A percentile compares a stretch with the other conserved stretches of the same genome.
These are phyloP conservation scores for Epistrophella euchroma DNA, from an alignment of 2,888 invertebrate genomes.

Conservation along the genomic window DNA sequence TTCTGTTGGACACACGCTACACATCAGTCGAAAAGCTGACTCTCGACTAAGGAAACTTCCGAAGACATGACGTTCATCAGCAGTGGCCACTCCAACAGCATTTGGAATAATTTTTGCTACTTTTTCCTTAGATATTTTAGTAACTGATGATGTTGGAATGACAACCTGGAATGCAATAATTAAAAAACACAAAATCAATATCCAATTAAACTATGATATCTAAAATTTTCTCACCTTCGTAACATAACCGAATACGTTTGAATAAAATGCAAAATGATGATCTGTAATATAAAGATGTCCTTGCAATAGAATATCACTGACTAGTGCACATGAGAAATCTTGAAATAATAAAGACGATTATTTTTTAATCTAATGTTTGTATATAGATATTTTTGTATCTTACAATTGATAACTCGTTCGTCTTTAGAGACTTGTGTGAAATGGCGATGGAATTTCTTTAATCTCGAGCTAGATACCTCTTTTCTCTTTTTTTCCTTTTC, in stretches of 20 bases:
- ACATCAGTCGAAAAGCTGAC: slow-evolving; percentile 94
- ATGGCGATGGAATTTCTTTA: slow-evolving; percentile 95
- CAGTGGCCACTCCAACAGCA: slow-evolving; percentile 93
- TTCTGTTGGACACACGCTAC: slow-evolving; percentile 90
- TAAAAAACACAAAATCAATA: slow-evolving; percentile 18
- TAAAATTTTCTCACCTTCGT: slow-evolving; percentile 89
- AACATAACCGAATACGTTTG: slow-evolving; percentile 97
- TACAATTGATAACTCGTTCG: slow-evolving; percentile 94
- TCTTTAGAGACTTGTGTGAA: slow-evolving; percentile 93
- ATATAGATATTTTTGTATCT: slow-evolving; percentile 77
- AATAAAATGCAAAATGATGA: slow-evolving; percentile 98
- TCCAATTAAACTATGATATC: too few species aligned
- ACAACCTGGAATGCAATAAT: slow-evolving; percentile 86
- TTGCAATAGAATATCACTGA: slow-evolving; percentile 95
- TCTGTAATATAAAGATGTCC: slow-evolving; percentile 97
- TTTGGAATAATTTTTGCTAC: slow-evolving; percentile 97
- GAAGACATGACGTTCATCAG: slow-evolving; percentile 94
- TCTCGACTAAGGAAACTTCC: slow-evolving; percentile 95
- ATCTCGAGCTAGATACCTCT: slow-evolving; percentile 86
- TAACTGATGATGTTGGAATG: slow-evolving; percentile 93
- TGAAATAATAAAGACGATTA: slow-evolving; percentile 68
- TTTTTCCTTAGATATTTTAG: slow-evolving; percentile 95
- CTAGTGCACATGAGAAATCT: slow-evolving; percentile 97
- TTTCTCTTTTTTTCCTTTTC: slow-evolving; percentile 83
- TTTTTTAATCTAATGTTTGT: not conserved